A percentile compares a stretch with the other conserved stretches of the same genome.
Evolutionary conservation across 2,888 invertebrate genomes (phyloP).

Genomic region (Agrochola litura): DNA sequence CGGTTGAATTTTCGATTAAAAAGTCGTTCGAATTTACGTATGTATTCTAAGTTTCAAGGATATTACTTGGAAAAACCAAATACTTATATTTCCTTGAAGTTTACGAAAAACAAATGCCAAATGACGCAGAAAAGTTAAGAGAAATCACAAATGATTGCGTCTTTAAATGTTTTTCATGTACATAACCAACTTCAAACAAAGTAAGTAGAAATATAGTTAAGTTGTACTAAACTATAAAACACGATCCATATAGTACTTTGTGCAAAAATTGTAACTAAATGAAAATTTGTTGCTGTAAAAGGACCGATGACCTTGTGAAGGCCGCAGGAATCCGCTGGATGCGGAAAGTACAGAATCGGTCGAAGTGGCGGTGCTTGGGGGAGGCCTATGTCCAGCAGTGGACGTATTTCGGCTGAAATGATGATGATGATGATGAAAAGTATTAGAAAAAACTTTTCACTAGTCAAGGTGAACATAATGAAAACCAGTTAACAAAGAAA

Average conservation of each 20-base stretch:
- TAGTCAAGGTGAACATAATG: not conserved
- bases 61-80: not conserved
- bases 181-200: not conserved
- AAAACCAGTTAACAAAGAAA: not conserved
- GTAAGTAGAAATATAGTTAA: not conserved
- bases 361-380: too few species aligned
- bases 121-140: not conserved
- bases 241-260: not conserved
- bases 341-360: too few species aligned
- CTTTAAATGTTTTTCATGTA: too few species aligned
- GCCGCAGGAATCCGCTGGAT: too few species aligned
- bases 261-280: not conserved
- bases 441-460: too few species aligned
- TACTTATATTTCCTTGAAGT: not conserved
- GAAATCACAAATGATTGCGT: not conserved
- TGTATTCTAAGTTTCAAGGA: not conserved
- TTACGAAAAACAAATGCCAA: conserved; percentile 3
- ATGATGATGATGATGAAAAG: too few species aligned
- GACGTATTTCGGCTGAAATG: too few species aligned
- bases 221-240: not conserved
- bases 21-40: too few species aligned
- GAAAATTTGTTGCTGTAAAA: too few species aligned
- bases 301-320: too few species aligned
- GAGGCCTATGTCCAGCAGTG: too few species aligned
- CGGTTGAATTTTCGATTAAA: too few species aligned